Percentiles rank a stretch among this genome's conserved stretches.
These are phyloP conservation scores for Alcis repandata DNA, from an alignment of 2,888 invertebrate genomes.

Conservation along the genomic window DNA sequence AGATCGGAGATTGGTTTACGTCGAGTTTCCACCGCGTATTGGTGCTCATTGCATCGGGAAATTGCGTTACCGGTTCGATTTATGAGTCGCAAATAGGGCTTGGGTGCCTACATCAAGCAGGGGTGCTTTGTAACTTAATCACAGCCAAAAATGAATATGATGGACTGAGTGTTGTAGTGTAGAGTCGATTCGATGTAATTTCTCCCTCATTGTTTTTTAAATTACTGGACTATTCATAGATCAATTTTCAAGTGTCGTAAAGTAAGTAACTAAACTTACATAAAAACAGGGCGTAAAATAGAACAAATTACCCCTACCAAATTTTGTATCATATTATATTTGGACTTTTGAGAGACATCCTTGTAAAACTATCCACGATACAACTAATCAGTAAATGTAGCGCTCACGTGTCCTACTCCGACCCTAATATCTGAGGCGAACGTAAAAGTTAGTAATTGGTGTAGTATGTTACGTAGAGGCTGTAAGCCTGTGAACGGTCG, in stretches of 20 bases:
- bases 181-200: no score
- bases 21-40: conserved; percentile 27
- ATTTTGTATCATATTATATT: no score
- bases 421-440: conserved; percentile 29
- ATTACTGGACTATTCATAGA: no score
- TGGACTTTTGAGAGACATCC: neutral
- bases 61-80: conserved; percentile 60
- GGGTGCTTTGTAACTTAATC: neutral
- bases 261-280: no score
- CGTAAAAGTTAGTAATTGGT: conserved; percentile 45
- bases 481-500: conserved; percentile 18
- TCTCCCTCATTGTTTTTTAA: no score
- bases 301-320: no score
- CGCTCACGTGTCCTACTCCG: conserved; percentile 7
- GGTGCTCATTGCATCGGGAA: conserved; percentile 45
- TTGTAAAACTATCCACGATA: no score
- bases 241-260: no score
- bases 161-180: no score
- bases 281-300: no score
- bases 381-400: conserved; percentile 1
- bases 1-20: conserved; percentile 39
- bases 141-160: neutral
- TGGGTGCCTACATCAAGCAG: neutral
- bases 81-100: conserved; percentile 34
- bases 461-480: conserved; percentile 35